Percentiles rank a stretch among this genome's conserved stretches.
These are phyloP conservation scores for Scaptomyza tumidula DNA, from an alignment of 2,888 invertebrate genomes.

Conservation along the genomic window DNA sequence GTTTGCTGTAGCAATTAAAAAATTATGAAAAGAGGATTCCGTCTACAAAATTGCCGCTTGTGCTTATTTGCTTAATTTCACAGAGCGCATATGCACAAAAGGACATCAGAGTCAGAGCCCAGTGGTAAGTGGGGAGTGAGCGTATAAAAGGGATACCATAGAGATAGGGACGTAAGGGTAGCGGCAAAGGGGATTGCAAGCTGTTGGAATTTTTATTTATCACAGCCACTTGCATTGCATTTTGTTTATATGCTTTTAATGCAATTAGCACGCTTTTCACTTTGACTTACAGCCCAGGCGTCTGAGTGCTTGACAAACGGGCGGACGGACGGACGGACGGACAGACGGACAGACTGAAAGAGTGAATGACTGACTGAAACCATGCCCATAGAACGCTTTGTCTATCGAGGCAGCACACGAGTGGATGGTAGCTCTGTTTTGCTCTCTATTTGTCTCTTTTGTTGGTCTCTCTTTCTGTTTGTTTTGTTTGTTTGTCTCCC, in stretches of 20 bases:
- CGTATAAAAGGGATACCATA: background rate
- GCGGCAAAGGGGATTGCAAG: background rate
- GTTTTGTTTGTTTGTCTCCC: constrained; percentile 25
- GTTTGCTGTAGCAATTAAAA: constrained; percentile 55
- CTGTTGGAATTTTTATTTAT: constrained; percentile 57
- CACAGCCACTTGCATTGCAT: constrained; percentile 79
- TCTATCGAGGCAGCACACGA: constrained; percentile 51
- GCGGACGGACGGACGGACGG: constrained; percentile 29
- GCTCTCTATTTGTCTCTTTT: constrained; percentile 6
- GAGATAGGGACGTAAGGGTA: too few species aligned
- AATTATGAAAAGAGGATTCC: constrained; percentile 48
- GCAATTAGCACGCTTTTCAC: constrained; percentile 81
- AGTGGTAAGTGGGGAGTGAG: constrained; percentile 1
- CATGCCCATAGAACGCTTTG: constrained; percentile 41
- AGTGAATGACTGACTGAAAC: constrained; percentile 8
- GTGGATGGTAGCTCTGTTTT: constrained; percentile 34
- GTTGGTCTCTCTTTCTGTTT: constrained; percentile 22
- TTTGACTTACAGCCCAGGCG: constrained; percentile 73
- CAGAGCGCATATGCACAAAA: constrained; percentile 72
- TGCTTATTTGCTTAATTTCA: constrained; percentile 79
- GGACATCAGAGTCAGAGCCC: constrained; percentile 42
- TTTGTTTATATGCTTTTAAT: constrained; percentile 80
- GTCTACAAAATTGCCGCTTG: constrained; percentile 50
- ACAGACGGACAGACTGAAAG: constrained; percentile 2
- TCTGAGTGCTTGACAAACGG: constrained; percentile 53